These are phyloP conservation scores for Brachionus calyciflorus DNA, from an alignment of 1,140 invertebrate genomes.

Conservation along the genomic window DNA sequence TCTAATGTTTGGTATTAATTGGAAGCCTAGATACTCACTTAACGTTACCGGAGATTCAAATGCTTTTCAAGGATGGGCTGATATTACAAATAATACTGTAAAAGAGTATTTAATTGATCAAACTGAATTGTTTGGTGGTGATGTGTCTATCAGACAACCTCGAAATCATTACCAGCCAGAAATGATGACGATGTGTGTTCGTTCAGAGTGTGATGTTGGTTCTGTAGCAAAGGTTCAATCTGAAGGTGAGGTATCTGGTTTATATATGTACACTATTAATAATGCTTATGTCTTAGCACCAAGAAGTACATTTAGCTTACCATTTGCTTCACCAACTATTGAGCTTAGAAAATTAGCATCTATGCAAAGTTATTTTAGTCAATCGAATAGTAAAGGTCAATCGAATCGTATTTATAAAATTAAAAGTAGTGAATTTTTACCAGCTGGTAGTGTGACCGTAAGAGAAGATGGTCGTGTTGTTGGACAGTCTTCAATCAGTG, in stretches of 20 bases:
- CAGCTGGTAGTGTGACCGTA: slow-evolving; percentile 17
- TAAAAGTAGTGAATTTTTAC: slow-evolving; percentile 19
- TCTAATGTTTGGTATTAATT: slow-evolving; percentile 31
- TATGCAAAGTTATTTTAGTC: slow-evolving; percentile 1
- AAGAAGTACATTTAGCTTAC: slow-evolving; percentile 2
- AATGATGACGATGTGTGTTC: background rate
- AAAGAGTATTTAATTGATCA: slow-evolving; percentile 22
- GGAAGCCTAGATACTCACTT: slow-evolving; percentile 28
- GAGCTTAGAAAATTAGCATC: background rate
- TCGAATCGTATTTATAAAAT: slow-evolving; percentile 14
- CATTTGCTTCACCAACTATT: slow-evolving; percentile 19
- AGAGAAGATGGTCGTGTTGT: slow-evolving; percentile 39
- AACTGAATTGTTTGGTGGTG: slow-evolving; percentile 33
- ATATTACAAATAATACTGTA: slow-evolving; percentile 38
- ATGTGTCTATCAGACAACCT: background rate
- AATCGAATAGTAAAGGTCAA: slow-evolving; percentile 27
- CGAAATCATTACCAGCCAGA: background rate
- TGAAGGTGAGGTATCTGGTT: slow-evolving; percentile 27
- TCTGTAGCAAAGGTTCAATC: background rate
- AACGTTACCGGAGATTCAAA: background rate
- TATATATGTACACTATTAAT: slow-evolving; percentile 27
- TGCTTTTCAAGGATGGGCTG: slow-evolving; percentile 18
- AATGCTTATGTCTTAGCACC: background rate
- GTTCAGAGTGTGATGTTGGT: background rate
- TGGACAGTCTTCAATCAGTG: slow-evolving; percentile 3